These are phyloP conservation scores for Drosophila peninsularis DNA, from an alignment of 2,888 invertebrate genomes.

Conservation along the genomic window DNA sequence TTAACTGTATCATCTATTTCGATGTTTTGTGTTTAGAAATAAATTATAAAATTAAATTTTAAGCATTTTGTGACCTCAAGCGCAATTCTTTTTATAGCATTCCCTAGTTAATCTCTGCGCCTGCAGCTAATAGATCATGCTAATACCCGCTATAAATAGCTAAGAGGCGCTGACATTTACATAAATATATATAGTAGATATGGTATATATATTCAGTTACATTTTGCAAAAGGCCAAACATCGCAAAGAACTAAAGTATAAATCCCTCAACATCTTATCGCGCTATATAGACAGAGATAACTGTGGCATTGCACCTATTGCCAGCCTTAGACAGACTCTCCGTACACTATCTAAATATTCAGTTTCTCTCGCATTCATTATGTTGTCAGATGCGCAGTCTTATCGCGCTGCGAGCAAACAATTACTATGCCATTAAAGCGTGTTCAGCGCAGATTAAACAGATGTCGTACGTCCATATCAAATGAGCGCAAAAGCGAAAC, in stretches of 20 bases:
- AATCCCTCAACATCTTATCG: not conserved
- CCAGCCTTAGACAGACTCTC: not conserved
- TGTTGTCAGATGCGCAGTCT: constrained; percentile 59
- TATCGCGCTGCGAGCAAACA: constrained; percentile 62
- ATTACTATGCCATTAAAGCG: constrained; percentile 67
- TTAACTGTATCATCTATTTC: not conserved
- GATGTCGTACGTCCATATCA: constrained; percentile 19
- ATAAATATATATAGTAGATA: not conserved
- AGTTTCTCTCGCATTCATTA: constrained; percentile 15
- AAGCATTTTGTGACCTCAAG: constrained; percentile 5
- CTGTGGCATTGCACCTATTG: constrained; percentile 7
- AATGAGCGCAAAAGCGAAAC: constrained; percentile 21
- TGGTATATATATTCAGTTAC: not conserved
- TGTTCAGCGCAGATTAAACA: constrained; percentile 61
- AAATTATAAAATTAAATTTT: not conserved
- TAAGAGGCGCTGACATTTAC: constrained; percentile 1
- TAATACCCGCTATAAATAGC: not conserved
- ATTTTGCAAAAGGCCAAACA: not conserved
- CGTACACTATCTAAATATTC: constrained; percentile 34
- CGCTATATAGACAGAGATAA: not conserved
- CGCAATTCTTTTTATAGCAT: not conserved
- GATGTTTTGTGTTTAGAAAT: not conserved
- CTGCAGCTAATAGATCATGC: not conserved
- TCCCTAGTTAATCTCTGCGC: constrained; percentile 1
- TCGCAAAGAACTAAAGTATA: not conserved